phyloP scores from a whole-genome alignment of 2,797 vertebrate genomes.

The Phyllotis vaccarum region DNA sequence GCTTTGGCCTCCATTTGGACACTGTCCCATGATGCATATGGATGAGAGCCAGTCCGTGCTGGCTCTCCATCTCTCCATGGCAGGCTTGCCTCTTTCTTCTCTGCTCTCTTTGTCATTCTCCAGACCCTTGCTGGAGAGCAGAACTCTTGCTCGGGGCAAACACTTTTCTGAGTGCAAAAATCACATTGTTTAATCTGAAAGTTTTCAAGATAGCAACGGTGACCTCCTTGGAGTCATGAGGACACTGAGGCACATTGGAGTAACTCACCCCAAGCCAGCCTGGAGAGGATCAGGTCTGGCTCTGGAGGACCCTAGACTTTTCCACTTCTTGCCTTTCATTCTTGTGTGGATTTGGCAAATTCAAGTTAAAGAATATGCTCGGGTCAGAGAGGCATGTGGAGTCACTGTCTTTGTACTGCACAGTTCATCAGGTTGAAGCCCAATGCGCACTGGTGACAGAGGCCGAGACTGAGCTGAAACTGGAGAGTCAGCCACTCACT shows the following conservation, averaged over 20 bases:
- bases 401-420: constrained; percentile 23
- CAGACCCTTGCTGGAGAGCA: neutral
- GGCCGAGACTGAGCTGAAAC: constrained; percentile 10
- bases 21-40: neutral
- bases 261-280: neutral
- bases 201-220: neutral
- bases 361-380: neutral
- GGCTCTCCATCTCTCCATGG: neutral
- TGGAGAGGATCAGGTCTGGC: neutral
- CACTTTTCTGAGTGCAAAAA: constrained; percentile 22
- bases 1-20: too few relatives aligned
- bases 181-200: constrained; percentile 8
- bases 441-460: constrained; percentile 2
- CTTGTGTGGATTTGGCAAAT: neutral
- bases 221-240: neutral
- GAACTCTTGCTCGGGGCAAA: neutral
- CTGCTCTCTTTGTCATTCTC: neutral
- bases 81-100: neutral
- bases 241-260: constrained; percentile 18
- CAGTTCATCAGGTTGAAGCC: constrained; percentile 20
- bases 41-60: neutral
- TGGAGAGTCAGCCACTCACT: constrained; percentile 46
- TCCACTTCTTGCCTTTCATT: neutral
- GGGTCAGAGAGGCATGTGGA: neutral
- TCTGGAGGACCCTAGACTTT: neutral